phyloP scores from a whole-genome alignment of 2,888 invertebrate genomes.

The Petrolisthes cinctipes region DNA sequence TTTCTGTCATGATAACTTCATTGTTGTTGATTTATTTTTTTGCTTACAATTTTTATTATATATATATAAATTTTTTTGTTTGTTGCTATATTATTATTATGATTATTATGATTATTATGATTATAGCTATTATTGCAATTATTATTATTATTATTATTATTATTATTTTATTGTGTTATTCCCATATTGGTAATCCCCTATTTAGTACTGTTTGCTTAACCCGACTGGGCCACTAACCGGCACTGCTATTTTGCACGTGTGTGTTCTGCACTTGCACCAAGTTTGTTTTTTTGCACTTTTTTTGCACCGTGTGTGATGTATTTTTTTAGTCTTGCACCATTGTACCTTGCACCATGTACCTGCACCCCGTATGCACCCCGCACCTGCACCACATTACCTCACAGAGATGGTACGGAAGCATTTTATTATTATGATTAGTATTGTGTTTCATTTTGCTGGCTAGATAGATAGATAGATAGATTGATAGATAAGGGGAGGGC shows the following conservation, averaged over 20 bases:
- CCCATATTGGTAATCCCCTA: background rate
- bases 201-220: constrained; percentile 48
- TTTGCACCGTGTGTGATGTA: constrained; percentile 53
- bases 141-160: constrained; percentile 3
- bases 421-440: too few species aligned
- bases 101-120: too few species aligned
- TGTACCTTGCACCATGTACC: constrained; percentile 62
- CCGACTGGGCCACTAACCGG: constrained; percentile 60
- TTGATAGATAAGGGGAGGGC: too few species aligned
- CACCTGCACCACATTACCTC: constrained; percentile 63
- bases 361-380: constrained; percentile 53
- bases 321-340: constrained; percentile 36
- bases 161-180: background rate
- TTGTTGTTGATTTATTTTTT: too few species aligned
- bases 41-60: too few species aligned
- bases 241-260: constrained; percentile 57
- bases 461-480: too few species aligned
- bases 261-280: constrained; percentile 56
- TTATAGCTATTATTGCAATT: background rate
- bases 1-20: too few species aligned
- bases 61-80: too few species aligned
- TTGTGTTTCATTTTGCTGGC: too few species aligned
- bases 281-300: constrained; percentile 37
- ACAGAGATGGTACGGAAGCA: constrained; percentile 21
- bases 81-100: too few species aligned